Evolutionary conservation across 1,140 invertebrate genomes (phyloP).

Genomic region (Drosophila ogumai): DNA sequence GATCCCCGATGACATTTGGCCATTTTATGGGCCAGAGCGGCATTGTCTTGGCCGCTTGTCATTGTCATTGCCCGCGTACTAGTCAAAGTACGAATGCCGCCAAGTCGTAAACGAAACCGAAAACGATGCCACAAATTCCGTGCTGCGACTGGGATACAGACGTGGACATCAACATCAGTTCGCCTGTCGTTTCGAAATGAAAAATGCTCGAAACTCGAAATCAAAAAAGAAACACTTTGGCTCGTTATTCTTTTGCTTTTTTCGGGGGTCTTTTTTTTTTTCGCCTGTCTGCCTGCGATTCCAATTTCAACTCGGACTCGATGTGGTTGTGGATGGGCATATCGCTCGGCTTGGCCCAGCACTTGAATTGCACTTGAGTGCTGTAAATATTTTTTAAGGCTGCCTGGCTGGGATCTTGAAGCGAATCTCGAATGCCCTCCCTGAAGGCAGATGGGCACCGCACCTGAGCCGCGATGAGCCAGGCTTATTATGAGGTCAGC

Average conservation of each 20-base stretch:
- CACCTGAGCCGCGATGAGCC: constrained; percentile 47
- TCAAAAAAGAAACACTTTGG: constrained; percentile 70
- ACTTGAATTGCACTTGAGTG: constrained; percentile 81
- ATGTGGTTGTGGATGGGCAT: constrained; percentile 53
- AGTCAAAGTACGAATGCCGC: constrained; percentile 66
- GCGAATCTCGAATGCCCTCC: constrained; percentile 73
- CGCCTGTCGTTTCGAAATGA: constrained; percentile 78
- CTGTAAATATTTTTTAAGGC: constrained; percentile 81
- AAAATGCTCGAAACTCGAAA: constrained; percentile 67
- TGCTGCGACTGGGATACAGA: constrained; percentile 58
- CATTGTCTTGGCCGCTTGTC: constrained; percentile 57
- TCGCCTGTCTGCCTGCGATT: constrained; percentile 36
- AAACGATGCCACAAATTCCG: constrained; percentile 68
- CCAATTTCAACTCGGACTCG: constrained; percentile 42
- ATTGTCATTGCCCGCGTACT: constrained; percentile 57
- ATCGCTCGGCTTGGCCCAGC: constrained; percentile 73
- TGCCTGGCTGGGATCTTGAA: constrained; percentile 63
- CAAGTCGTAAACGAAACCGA: constrained; percentile 38
- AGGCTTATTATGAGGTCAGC: constrained; percentile 73
- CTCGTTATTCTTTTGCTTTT: constrained; percentile 67
- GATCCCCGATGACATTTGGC: constrained; percentile 63
- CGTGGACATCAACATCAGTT: constrained; percentile 77
- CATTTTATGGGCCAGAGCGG: constrained; percentile 65
- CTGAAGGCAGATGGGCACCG: constrained; percentile 38
- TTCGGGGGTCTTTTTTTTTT: constrained; percentile 44